phyloP scores from a whole-genome alignment of 2,113 vertebrate genomes.

The Athene noctua region DNA sequence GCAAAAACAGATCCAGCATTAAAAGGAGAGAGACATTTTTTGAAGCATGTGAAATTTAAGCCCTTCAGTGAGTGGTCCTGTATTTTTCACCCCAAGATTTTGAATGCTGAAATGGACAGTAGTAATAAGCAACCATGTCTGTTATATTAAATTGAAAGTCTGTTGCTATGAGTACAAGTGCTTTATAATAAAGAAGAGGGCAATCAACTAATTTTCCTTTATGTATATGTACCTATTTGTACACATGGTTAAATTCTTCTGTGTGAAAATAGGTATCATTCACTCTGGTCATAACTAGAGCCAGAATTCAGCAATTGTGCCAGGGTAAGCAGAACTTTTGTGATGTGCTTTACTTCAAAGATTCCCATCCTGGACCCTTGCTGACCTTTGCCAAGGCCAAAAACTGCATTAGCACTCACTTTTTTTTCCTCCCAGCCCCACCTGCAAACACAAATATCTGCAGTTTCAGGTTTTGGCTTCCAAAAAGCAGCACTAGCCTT shows the following conservation, averaged over 20 bases:
- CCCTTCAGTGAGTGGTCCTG: not conserved
- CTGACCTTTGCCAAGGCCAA: fast-evolving
- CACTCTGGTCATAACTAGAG: not conserved
- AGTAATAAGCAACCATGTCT: not conserved
- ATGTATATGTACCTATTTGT: not conserved
- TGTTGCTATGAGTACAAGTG: not conserved
- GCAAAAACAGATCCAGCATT: not conserved
- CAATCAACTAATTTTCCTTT: not conserved
- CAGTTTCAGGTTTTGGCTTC: not conserved
- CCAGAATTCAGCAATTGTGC: not conserved
- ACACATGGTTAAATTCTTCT: not conserved
- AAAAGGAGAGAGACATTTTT: not conserved
- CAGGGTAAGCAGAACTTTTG: not conserved
- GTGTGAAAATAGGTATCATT: not conserved
- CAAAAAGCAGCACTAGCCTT: not conserved
- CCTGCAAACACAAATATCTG: not conserved
- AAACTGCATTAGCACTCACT: not conserved
- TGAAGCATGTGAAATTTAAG: not conserved
- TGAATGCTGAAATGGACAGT: not conserved
- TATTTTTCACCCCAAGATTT: not conserved
- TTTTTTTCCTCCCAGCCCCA: not conserved
- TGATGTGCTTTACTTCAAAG: not conserved
- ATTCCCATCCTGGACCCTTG: not conserved
- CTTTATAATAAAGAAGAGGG: not conserved
- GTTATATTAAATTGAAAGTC: not conserved